Evolutionary conservation across 1,140 invertebrate species (phyloP).

Genomic region (Eubasilissa regina): DNA sequence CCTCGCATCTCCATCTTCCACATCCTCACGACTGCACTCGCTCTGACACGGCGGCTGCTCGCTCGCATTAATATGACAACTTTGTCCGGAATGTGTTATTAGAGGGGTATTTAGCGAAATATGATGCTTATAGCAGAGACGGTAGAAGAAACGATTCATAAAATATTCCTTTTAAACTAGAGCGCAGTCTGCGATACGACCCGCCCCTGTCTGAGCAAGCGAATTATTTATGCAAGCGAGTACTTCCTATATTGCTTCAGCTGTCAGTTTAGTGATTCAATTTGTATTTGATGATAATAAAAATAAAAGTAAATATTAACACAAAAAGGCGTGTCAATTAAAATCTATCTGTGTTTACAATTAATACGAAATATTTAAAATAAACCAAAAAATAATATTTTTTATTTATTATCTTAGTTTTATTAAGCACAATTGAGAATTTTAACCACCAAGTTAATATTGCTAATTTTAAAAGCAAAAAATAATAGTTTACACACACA

Average conservation of each 20-base stretch:
- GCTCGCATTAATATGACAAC: constrained; percentile 35
- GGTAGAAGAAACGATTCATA: constrained; percentile 34
- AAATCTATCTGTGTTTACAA: no score
- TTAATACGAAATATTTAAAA: no score
- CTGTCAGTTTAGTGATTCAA: background rate
- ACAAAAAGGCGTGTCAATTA: no score
- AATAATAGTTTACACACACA: no score
- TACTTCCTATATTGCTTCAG: background rate
- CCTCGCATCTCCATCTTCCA: background rate
- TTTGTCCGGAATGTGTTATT: constrained; percentile 36
- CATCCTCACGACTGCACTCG: background rate
- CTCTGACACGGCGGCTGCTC: constrained; percentile 12
- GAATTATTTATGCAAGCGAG: constrained; percentile 27
- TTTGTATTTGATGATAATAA: no score
- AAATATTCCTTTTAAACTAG: constrained; percentile 35
- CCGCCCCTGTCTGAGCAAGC: background rate
- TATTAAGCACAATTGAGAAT: no score
- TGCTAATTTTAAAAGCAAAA: no score
- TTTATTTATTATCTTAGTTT: no score
- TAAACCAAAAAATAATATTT: no score
- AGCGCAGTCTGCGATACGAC: background rate
- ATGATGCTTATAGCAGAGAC: constrained; percentile 24
- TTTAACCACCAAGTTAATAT: no score
- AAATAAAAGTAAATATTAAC: no score
- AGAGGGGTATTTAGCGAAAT: background rate